These are phyloP conservation scores for Hemiprocne comata DNA, from an alignment of 2,113 vertebrate species.

Conservation along the genomic window DNA sequence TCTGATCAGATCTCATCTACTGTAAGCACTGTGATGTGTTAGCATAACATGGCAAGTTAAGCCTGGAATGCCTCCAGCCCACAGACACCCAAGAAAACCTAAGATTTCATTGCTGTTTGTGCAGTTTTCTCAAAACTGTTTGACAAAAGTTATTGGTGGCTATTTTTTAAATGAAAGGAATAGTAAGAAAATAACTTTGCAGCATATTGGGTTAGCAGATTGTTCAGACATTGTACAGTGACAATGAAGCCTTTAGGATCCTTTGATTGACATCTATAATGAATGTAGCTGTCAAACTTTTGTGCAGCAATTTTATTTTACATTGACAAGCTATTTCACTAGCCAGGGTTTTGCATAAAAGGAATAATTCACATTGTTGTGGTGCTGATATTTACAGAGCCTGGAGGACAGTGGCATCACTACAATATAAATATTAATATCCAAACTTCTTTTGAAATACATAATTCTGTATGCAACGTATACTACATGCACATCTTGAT, in stretches of 20 bases:
- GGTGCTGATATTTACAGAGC: constrained; percentile 31
- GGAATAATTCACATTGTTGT: constrained; percentile 23
- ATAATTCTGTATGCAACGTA: background rate
- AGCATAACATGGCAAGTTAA: background rate
- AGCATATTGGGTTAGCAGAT: constrained; percentile 59
- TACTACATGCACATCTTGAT: background rate
- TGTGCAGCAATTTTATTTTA: constrained; percentile 6
- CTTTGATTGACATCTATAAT: constrained; percentile 42
- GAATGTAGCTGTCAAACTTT: constrained; percentile 60
- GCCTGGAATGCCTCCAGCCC: background rate
- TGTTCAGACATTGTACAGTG: constrained; percentile 41
- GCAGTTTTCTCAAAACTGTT: background rate
- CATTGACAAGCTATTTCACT: constrained; percentile 20
- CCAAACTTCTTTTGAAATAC: background rate
- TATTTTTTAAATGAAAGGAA: constrained; percentile 51
- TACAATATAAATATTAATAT: constrained; percentile 37
- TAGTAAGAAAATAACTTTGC: constrained; percentile 47
- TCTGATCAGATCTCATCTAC: background rate
- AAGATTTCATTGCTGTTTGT: background rate
- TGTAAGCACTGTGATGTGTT: background rate
- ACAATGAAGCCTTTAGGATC: constrained; percentile 50
- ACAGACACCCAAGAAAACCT: background rate
- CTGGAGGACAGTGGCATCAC: background rate
- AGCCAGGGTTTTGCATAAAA: constrained; percentile 21
- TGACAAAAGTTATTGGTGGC: constrained; percentile 43